Base-by-base conservation (phyloP, 2,113 vertebrate genomes). In the Romanogobio albipinnatus region DNA sequence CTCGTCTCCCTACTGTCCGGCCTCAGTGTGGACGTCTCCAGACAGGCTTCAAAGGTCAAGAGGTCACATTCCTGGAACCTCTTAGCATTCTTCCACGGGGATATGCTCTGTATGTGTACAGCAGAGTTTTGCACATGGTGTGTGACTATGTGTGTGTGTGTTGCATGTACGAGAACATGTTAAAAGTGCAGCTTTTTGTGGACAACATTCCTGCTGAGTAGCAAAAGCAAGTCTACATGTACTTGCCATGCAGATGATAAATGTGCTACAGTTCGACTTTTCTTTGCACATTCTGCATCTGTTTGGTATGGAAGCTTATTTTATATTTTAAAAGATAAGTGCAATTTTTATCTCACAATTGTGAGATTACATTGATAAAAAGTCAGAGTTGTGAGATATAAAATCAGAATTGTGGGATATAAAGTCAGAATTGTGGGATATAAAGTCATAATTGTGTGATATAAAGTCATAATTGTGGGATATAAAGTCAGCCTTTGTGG, bases 41-140 rank as follows among this genome's bases (percentile, higher is more conserved):
- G 92, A 88, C 90, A 90, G 91, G 92, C 93, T 93, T 94, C 93
- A 94, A 53, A 81, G 92, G 94, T 94, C 93, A 94, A 59, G 81
- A 76, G 94, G 93, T 94, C 92, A 91, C 91, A 95, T 94, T 94
- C 94, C 94, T 90, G 86, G 88, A 93, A 87, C 86, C 89, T 90
- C 92, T 91, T 90, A 90, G 92, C 91, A 92, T 93, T 91, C 90
- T 90, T 90, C 84, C 89, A 91, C 90, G 19, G 88, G 92, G 89
- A 49, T 51, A 61, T 66, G 24, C 5, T 81, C 22, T 91, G 82
- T 85, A 86, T 68, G 58, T 71, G 24, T 85, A 80, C 45, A 49
- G 58, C 58, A 53, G 43, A 11, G 39, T 53, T 80, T 81, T 49
- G 53, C 77, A 83, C 33, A 51, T 91, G 90, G 87, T 90, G 85